A percentile compares a stretch with the other conserved stretches of the same genome.
Conservation (phyloP, 2,113 vertebrate species). For the Percina caprodes region DNA sequence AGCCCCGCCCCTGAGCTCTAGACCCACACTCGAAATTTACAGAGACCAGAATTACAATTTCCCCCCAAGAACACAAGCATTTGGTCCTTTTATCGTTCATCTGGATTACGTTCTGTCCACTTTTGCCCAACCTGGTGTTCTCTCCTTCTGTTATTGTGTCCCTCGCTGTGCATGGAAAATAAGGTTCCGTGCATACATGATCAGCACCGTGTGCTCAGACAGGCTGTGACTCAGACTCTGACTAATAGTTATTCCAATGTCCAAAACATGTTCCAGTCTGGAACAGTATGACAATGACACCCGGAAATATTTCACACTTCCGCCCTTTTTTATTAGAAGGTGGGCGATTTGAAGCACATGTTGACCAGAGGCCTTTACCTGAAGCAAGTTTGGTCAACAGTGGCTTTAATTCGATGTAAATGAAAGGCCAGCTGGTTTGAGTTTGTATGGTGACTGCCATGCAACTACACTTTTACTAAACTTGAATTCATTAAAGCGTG, state of each 20-base stretch:
- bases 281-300: slow-evolving; percentile 13
- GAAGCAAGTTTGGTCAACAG: not conserved
- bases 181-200: not conserved
- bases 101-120: not conserved
- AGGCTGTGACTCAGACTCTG: slow-evolving; percentile 53
- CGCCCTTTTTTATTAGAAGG: not conserved
- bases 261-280: slow-evolving; percentile 28
- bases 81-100: too few species aligned
- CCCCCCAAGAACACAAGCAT: too few species aligned
- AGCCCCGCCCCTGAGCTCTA: too few species aligned
- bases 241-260: slow-evolving; percentile 40
- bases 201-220: not conserved
- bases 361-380: slow-evolving; percentile 1
- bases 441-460: not conserved
- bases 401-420: not conserved
- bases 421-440: not conserved
- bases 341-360: not conserved
- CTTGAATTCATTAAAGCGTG: not conserved
- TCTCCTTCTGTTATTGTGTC: slow-evolving; percentile 7
- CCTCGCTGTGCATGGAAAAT: slow-evolving; percentile 5
- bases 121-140: not conserved
- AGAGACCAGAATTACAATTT: too few species aligned
- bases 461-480: not conserved
- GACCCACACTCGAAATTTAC: too few species aligned
- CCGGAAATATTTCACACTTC: not conserved